Evolutionary conservation across 2,113 vertebrate genomes (phyloP), one percentile per base, ranked within the genome.

Genomic region (Oceanites oceanicus): DNA sequence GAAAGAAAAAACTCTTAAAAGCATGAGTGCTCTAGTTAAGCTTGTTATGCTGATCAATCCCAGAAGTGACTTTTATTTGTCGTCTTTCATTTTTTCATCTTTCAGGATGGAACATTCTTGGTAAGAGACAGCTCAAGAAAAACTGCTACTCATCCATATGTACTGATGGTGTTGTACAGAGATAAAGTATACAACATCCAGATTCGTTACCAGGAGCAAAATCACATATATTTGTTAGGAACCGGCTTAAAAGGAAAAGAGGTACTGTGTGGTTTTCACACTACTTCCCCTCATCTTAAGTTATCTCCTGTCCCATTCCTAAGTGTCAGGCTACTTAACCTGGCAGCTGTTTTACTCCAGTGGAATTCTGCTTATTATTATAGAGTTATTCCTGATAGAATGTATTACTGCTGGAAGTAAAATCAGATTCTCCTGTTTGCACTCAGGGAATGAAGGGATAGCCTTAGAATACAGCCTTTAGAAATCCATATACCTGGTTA

Each of bases 131-230:
- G 99, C 96, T 99, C 99, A 66, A 98, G 97, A 58, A 98, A 99
- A 96, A 98, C 97, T 23, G 6, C 47, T 12, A 95, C 92, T 55
- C 99, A 99, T 73, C 99, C 99, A 0, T 99, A 98, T 32, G 99
- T 99, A 6, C 98, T 99, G 80, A 99, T 99, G 99, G 99, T 99
- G 36, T 92, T 99, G 77, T 99, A 99, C 98, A 99, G 98, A 97
- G 96, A 98, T 45, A 99, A 99, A 95, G 99, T 99, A 58, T 99
- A 98, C 97, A 99, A 99, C 96, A 98, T 99, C 96, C 99, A 99
- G 98, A 99, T 99, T 92, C 98, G 99, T 13, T 99, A 98, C 74
- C 96, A 98, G 89, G 96, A 98, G 78, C 85, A 98, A n/a, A 93
- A 97, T 19, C 95, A 98, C 15, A 68, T 98, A 2, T 99, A 98